A percentile compares a stretch with the other conserved stretches of the same genome.
Conservation (phyloP, 2,797 vertebrate species). For the Lithobates pipiens region DNA sequence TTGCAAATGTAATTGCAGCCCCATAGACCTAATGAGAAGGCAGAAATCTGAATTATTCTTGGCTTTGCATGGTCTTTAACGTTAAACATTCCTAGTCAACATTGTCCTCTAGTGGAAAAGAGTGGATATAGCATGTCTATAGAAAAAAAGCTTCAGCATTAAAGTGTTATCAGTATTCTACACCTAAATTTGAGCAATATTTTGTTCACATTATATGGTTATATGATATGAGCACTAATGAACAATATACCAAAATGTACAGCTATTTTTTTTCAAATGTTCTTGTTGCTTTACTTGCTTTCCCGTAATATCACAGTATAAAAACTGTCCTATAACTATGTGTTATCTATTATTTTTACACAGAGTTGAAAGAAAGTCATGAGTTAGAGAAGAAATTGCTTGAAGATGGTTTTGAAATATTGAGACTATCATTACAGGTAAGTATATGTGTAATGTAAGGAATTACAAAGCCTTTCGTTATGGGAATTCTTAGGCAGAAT, state of each 20-base stretch:
- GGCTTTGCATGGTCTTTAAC: not conserved
- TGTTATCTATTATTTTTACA: constrained; percentile 56
- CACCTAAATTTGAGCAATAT: not conserved
- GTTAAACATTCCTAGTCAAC: not conserved
- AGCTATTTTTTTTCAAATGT: too few relatives aligned
- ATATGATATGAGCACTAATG: not conserved
- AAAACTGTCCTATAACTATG: not conserved
- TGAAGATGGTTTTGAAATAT: constrained; percentile 91
- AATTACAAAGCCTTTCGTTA: not conserved
- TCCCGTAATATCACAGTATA: not conserved
- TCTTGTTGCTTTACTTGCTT: too few relatives aligned
- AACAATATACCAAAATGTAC: too few relatives aligned
- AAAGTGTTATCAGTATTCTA: not conserved
- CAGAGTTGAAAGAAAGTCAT: constrained; percentile 89
- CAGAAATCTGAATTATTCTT: not conserved
- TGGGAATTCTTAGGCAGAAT: too few relatives aligned
- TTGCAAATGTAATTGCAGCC: too few relatives aligned
- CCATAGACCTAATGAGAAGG: too few relatives aligned
- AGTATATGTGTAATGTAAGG: not conserved
- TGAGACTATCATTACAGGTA: constrained; percentile 92
- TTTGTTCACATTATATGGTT: not conserved
- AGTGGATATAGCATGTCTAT: not conserved
- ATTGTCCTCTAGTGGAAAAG: not conserved
- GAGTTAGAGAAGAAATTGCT: constrained; percentile 90
- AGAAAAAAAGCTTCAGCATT: not conserved